These are phyloP conservation scores for Drosophila dunni DNA, from an alignment of 1,140 invertebrate genomes.

Conservation along the genomic window DNA sequence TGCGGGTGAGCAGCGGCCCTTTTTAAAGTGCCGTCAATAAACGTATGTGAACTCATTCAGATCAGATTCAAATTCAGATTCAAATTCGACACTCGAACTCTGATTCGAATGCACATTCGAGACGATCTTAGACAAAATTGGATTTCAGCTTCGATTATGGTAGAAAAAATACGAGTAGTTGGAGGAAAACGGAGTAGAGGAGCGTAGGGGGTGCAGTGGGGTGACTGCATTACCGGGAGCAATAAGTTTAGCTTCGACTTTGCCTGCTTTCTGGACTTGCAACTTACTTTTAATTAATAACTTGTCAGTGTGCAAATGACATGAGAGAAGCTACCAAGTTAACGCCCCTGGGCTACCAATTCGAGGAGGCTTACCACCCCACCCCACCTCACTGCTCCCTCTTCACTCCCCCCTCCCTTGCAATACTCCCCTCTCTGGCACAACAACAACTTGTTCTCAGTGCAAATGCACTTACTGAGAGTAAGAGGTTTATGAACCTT, in stretches of 20 bases:
- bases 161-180: too few relatives aligned
- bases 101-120: slow-evolving; percentile 1
- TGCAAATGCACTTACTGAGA: too few relatives aligned
- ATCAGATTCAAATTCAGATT: too few relatives aligned
- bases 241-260: background rate
- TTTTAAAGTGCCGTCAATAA: too few relatives aligned
- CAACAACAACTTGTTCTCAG: background rate
- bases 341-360: slow-evolving; percentile 72
- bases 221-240: background rate
- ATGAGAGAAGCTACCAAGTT: slow-evolving; percentile 73
- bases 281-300: slow-evolving; percentile 81
- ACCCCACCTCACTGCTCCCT: background rate
- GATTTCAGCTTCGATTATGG: too few relatives aligned
- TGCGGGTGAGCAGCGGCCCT: too few relatives aligned
- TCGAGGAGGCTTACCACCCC: slow-evolving; percentile 10
- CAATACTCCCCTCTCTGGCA: background rate
- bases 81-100: background rate
- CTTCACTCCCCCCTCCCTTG: background rate
- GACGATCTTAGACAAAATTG: slow-evolving; percentile 36
- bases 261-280: slow-evolving; percentile 9
- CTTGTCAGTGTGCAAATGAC: slow-evolving; percentile 82
- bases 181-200: background rate
- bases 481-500: too few relatives aligned
- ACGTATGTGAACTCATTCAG: too few relatives aligned
- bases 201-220: background rate